These are phyloP conservation scores for Gadus chalcogrammus DNA, from an alignment of 2,113 vertebrate species.

Conservation along the genomic window DNA sequence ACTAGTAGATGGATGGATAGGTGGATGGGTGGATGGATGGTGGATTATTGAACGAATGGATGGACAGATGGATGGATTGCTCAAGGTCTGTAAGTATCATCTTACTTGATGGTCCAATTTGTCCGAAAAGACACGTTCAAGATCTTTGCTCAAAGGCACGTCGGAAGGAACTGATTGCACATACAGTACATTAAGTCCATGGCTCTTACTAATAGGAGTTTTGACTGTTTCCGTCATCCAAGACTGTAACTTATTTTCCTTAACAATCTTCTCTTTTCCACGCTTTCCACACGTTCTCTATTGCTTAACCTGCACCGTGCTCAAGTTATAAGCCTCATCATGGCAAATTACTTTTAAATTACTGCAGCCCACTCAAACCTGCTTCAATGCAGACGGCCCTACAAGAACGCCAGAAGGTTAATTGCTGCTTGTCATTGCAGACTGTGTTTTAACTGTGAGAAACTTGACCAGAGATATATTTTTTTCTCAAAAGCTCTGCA, in stretches of 20 bases:
- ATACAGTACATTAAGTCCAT: neutral
- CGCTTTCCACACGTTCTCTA: slow-evolving; percentile 5
- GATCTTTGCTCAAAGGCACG: slow-evolving; percentile 3
- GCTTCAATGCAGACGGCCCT: slow-evolving; percentile 20
- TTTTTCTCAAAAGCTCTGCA: too few species aligned
- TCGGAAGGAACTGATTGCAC: neutral
- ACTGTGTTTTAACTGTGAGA: slow-evolving; percentile 2
- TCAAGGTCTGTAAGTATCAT: slow-evolving; percentile 36
- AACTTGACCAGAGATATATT: neutral
- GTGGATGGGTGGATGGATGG: slow-evolving; percentile 5
- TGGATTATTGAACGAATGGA: slow-evolving; percentile 25
- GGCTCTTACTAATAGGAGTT: neutral
- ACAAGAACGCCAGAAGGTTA: slow-evolving; percentile 32
- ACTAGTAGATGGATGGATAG: slow-evolving; percentile 5
- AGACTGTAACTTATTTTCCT: neutral
- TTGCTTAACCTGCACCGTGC: slow-evolving; percentile 3
- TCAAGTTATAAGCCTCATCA: slow-evolving; percentile 31
- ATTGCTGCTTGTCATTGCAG: slow-evolving; percentile 30
- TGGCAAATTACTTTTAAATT: slow-evolving; percentile 39
- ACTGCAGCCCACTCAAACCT: slow-evolving; percentile 22
- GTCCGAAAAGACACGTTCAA: neutral
- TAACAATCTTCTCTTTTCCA: neutral
- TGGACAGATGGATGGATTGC: neutral
- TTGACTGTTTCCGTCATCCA: neutral
- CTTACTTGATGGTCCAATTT: neutral